These are phyloP conservation scores for Tribolium madens DNA, from an alignment of 1,140 invertebrate genomes.

Conservation along the genomic window DNA sequence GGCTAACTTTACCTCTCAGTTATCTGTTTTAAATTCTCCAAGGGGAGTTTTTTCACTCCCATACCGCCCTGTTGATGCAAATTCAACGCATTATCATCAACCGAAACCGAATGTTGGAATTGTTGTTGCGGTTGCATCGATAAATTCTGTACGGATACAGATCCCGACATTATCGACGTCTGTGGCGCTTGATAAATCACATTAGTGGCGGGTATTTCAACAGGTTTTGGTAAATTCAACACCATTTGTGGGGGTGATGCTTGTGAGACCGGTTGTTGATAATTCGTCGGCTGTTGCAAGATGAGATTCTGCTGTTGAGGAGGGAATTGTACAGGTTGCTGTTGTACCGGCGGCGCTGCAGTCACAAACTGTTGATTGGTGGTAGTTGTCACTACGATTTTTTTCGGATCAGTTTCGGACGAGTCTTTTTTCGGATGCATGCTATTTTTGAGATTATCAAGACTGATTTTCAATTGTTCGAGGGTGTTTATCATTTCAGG, in stretches of 20 bases:
- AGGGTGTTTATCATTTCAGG: constrained; percentile 68
- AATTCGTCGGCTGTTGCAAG: constrained; percentile 23
- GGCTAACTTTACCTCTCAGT: constrained; percentile 49
- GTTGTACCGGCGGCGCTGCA: background rate
- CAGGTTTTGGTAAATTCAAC: constrained; percentile 38
- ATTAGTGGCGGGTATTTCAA: background rate
- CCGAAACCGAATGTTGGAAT: constrained; percentile 52
- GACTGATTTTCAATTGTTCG: constrained; percentile 69
- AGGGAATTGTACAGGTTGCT: background rate
- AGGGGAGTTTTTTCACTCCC: constrained; percentile 50
- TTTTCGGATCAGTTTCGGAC: constrained; percentile 54
- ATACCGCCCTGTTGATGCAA: constrained; percentile 34
- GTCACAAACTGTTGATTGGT: background rate
- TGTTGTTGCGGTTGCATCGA: constrained; percentile 15
- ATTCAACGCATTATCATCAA: constrained; percentile 46
- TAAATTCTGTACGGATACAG: constrained; percentile 57
- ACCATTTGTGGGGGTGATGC: constrained; percentile 42
- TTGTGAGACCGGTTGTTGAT: constrained; percentile 36
- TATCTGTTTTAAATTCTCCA: constrained; percentile 54
- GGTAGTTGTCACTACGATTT: constrained; percentile 30
- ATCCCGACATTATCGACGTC: constrained; percentile 45
- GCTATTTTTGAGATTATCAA: constrained; percentile 70
- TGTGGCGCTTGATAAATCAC: constrained; percentile 8
- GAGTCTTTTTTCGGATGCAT: constrained; percentile 61
- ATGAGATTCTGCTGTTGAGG: background rate